Conservation (phyloP, 2,888 invertebrate species). For the Lapara coniferarum region DNA sequence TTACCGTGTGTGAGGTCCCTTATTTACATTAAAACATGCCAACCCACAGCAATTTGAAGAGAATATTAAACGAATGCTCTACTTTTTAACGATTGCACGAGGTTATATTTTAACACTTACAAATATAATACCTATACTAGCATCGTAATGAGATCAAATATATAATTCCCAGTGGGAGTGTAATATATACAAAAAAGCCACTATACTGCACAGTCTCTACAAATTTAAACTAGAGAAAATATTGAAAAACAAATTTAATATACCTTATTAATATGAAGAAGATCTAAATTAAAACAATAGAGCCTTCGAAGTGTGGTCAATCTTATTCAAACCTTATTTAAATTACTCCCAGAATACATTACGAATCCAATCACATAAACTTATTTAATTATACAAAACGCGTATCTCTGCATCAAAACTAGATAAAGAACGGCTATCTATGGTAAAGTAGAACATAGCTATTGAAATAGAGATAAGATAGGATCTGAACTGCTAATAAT, state of each 20-base stretch:
- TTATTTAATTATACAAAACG: slow-evolving; percentile 25
- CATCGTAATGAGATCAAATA: not conserved
- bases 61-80: no score
- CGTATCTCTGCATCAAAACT: slow-evolving; percentile 33
- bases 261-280: slow-evolving; percentile 1
- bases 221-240: not conserved
- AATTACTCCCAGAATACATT: not conserved
- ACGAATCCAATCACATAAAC: not conserved
- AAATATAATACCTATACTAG: not conserved
- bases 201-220: no score
- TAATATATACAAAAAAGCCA: not conserved
- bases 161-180: not conserved
- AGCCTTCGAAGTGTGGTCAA: not conserved
- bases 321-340: not conserved
- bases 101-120: no score
- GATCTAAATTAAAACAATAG: not conserved
- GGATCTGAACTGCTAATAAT: slow-evolving; percentile 26
- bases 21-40: no score
- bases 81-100: no score
- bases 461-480: slow-evolving; percentile 66
- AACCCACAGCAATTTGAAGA: no score
- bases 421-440: slow-evolving; percentile 61
- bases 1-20: no score
- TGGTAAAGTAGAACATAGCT: slow-evolving; percentile 59
- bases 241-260: not conserved